Base-by-base conservation (phyloP, 2,888 invertebrate species). In the Pelosia muscerda region DNA sequence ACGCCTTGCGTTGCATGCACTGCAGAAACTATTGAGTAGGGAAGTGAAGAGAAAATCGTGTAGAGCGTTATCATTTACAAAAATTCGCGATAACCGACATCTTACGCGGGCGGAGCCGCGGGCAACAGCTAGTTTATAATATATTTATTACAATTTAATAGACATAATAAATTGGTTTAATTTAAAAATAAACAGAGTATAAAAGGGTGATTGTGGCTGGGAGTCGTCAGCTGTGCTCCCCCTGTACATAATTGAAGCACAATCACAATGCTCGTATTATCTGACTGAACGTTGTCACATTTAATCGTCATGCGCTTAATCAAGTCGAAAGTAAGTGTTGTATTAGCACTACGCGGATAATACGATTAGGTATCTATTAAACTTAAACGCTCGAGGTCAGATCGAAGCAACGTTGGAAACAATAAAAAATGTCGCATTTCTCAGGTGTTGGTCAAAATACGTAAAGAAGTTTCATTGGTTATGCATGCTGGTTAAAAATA, bases 271-370 rank as follows among this genome's bases (percentile, higher is more conserved):
- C 85, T 69, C 78, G 85, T 82, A 86, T 91, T 88, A 91, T 91
- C 89, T 87, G 85, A 85, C 85, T 84, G 84, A 87, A 83, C 79
- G 89, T 90, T 93, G 93, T 93, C 92, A 90, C 85, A 87, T 91
- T 87, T 82, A 85, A 91, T 92, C 85, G 87, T 92, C 89, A 89
- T 87, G 81, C 90, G 90, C 87, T 87, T 86, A 88, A 90, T 91
- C 87, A 86, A 89, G 82, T 86, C 78, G 85, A 88, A 90, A 89
- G 84, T 85, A 83, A 87, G 80, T 81, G 81, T 80, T 75, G 65
- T 74, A 69, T 69, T 68, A 67, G 55, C 25, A 58, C 68, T 66
- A 22, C 68, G 62, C 61, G 70, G 62, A 61, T 31, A 54, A 19
- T 11, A 49, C 8, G 60, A 34, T 55, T 63, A 63, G n/a, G 10